Evolutionary conservation across 2,797 vertebrate genomes (phyloP), one percentile per base, ranked within the genome.

Genomic region (Amniataba percoides): DNA sequence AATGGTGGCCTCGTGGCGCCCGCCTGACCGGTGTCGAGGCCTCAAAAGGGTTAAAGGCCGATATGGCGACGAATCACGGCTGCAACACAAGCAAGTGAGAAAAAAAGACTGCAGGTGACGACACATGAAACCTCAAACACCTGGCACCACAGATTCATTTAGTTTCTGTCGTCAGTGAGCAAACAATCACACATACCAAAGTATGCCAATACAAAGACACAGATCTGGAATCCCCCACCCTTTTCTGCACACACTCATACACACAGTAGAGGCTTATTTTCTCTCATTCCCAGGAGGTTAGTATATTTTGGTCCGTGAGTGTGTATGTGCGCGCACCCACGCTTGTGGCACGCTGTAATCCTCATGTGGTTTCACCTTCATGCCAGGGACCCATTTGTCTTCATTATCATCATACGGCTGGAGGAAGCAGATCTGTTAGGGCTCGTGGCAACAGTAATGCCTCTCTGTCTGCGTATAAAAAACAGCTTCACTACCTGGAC

Each of bases 311-410:
- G 27, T 80, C 34, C 45, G 64, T 23, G 64, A 42, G 51, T 77
- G 75, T 60, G 71, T 56, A 56, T 73, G 61, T 57, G 61, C 48
- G 21, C 25, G 18, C 74, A 49, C 13, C 69, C 75, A 80, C 69
- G 76, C 67, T 80, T 71, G 68, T 75, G 64, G 67, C 55, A 19
- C 39, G 18, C 67, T 72, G 81, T 88, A 88, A 93, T 92, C 86
- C 88, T 79, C 71, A 25, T 73, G 90, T 83, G 89, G 81, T 87
- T 92, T 91, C 80, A 88, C 83, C 87, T 84, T 84, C 75, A 86
- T 86, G 77, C 82, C 83, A 87, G 79, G 45, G 59, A 81, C 51
- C 74, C 87, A 92, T 94, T 92, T 88, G 88, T 95, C 90, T 90
- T 91, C 88, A 89, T 93, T 93, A 92, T 91, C 88, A 86, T 89